Base-by-base conservation (phyloP, 2,888 invertebrate genomes). In the Isoperla grammatica region DNA sequence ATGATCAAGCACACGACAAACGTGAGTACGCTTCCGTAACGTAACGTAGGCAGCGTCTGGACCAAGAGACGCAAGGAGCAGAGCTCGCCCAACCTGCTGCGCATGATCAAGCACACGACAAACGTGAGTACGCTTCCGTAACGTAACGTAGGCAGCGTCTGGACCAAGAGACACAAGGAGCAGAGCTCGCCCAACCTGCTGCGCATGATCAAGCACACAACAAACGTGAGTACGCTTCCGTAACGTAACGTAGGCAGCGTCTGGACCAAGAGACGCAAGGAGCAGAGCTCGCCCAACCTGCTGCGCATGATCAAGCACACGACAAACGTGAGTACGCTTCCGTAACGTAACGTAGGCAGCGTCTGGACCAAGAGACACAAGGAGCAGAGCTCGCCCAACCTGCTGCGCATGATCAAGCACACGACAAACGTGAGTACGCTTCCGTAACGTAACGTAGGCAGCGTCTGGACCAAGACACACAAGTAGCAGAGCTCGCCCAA, bases 331-430 rank as follows among this genome's bases (percentile, higher is more conserved):
- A 79, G 79, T 74, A 63, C 29, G n/a, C n/a, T n/a, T n/a, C n/a
- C n/a, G n/a, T n/a, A n/a, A n/a, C n/a, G n/a, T n/a, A n/a, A n/a
- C n/a, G 97, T 99, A 22, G 98, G 95, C 17, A 90, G 91, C 8
- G 95, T 94, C 8, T 99, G 97, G 97, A 97, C 94, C 54, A 97
- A 96, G 75, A 91, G 90, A 70, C 90, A 97, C 74, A 98, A 98
- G 72, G 90, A 95, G 71, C 83, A 85, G 65, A 88, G 89, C 54
- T 96, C 97, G 68, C 96, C 98, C 5, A 97, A 99, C 78, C 78
- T 99, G 65, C 79, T 98, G 58, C 89, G 88, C 73, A 93, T 98
- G 78, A 98, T 96, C 71, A 94, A 95, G 73, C 95, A 96, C 72
- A 95, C 96, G 5, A 98, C 94, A 64, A 92, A 93, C 78, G 96